Conservation (phyloP, 2,113 vertebrate species). For the Cyprinus carpio region DNA sequence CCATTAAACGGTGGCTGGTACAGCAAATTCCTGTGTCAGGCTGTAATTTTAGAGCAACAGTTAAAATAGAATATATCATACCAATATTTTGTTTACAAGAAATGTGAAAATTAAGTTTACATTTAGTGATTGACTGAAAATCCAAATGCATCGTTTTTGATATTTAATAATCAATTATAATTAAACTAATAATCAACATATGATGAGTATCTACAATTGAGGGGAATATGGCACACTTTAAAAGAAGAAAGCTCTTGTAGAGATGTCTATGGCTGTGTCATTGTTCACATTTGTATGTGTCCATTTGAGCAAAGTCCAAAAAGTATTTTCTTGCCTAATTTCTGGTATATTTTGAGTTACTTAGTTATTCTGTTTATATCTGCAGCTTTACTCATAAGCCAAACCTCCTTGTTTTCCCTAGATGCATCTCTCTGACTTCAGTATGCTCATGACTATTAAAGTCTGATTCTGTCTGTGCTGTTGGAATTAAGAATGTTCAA, state of each 20-base stretch:
- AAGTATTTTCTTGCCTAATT: not conserved
- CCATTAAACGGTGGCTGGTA: not conserved
- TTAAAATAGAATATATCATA: too few species aligned
- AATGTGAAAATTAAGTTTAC: too few species aligned
- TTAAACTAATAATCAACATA: too few species aligned
- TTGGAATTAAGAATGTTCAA: slow-evolving; percentile 12
- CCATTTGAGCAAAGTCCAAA: not conserved
- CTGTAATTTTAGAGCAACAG: not conserved
- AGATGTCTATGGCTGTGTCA: not conserved
- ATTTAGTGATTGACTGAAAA: too few species aligned
- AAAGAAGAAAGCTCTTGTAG: not conserved
- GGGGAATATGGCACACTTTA: not conserved
- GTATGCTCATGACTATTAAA: not conserved
- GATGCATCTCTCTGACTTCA: slow-evolving; percentile 3
- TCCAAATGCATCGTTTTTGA: too few species aligned
- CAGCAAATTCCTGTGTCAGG: not conserved
- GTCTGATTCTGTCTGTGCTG: not conserved
- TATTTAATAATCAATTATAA: too few species aligned
- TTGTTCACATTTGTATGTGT: not conserved
- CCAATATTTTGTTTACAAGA: too few species aligned
- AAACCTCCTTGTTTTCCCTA: slow-evolving; percentile 11
- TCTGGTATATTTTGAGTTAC: not conserved
- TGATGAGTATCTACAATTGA: not conserved
- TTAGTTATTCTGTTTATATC: not conserved
- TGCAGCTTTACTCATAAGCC: not conserved